A percentile compares a stretch with the other conserved stretches of the same genome.
phyloP scores from a whole-genome alignment of 1,140 invertebrate genomes.

The Ceratosolen fusciceps region DNA sequence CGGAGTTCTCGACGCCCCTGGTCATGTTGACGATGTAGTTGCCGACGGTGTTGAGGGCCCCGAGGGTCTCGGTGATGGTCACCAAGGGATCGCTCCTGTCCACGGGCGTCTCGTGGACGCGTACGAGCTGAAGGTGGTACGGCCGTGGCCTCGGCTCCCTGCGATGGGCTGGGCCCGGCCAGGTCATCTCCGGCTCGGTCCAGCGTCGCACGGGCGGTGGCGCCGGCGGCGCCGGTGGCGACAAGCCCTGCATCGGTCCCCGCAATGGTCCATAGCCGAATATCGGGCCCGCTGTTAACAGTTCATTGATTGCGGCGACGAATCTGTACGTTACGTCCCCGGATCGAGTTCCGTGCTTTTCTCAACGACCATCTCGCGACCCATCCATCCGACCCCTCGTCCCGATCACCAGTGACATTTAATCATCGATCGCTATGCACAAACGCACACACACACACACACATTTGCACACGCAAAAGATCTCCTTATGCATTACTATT shows the following conservation, averaged over 20 bases:
- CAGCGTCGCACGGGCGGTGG: not conserved
- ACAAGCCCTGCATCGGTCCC: no score
- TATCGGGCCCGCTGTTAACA: not conserved
- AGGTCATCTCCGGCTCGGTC: not conserved
- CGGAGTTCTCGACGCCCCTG: constrained; percentile 68
- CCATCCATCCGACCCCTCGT: not conserved
- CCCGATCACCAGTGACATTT: no score
- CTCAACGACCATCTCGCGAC: not conserved
- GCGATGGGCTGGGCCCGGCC: constrained; percentile 51
- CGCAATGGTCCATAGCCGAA: constrained; percentile 18
- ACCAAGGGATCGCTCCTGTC: constrained; percentile 63
- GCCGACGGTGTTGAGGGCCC: constrained; percentile 86
- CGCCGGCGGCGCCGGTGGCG: not conserved
- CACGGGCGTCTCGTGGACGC: constrained; percentile 50
- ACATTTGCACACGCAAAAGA: no score
- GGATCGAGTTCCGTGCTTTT: not conserved
- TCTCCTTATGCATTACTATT: no score
- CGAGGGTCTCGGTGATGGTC: constrained; percentile 74
- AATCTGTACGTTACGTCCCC: not conserved
- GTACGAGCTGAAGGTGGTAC: constrained; percentile 58
- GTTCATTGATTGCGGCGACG: not conserved
- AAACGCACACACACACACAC: no score
- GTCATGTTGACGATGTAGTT: constrained; percentile 87
- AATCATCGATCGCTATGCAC: no score
- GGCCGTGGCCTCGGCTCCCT: constrained; percentile 60